These are phyloP conservation scores for Leguminivora glycinivorella DNA, from an alignment of 1,140 invertebrate genomes.

Conservation along the genomic window DNA sequence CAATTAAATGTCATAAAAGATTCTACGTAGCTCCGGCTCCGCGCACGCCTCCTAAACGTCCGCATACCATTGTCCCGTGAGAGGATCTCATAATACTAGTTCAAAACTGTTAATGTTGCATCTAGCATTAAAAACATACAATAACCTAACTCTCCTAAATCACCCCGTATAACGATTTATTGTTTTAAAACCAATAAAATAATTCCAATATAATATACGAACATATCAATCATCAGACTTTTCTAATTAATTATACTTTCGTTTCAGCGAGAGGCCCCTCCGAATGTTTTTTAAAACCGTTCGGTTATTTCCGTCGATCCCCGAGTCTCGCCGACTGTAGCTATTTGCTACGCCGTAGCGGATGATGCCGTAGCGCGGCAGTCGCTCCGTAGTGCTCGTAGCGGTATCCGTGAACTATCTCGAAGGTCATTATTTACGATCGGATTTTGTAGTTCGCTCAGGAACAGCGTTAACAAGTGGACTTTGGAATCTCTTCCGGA, in stretches of 20 bases:
- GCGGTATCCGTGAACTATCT: slow-evolving; percentile 46
- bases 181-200: slow-evolving; percentile 2
- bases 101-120: too few species aligned
- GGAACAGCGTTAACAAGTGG: slow-evolving; percentile 6
- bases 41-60: too few species aligned
- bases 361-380: slow-evolving; percentile 57
- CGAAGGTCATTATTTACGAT: slow-evolving; percentile 27
- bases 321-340: slow-evolving; percentile 59
- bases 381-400: slow-evolving; percentile 64
- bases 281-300: slow-evolving; percentile 50
- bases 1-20: too few species aligned
- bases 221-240: slow-evolving; percentile 7
- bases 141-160: too few species aligned
- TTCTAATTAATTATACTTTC: not conserved
- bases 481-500: not conserved
- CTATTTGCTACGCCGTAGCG: slow-evolving; percentile 52
- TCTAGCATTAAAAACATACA: too few species aligned
- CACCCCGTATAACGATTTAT: not conserved
- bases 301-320: slow-evolving; percentile 59
- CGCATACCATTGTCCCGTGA: too few species aligned
- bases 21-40: too few species aligned
- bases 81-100: too few species aligned
- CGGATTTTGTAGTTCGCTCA: slow-evolving; percentile 31
- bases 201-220: not conserved
- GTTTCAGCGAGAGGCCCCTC: not conserved